A percentile compares a stretch with the other conserved stretches of the same genome.
phyloP scores from a whole-genome alignment of 2,888 invertebrate genomes.

The Nineta flava region DNA sequence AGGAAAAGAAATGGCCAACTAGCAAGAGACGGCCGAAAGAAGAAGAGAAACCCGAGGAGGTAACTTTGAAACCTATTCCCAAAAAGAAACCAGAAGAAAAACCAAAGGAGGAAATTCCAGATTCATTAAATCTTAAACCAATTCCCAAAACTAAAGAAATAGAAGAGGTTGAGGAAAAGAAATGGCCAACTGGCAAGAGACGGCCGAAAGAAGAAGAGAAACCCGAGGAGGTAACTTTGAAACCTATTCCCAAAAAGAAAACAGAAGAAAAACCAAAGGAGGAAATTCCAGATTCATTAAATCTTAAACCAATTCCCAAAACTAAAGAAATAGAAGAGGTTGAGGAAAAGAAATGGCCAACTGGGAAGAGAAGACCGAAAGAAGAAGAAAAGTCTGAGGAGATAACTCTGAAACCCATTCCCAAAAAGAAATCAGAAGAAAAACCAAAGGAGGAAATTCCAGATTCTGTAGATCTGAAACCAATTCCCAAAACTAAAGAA shows the following conservation, averaged over 20 bases:
- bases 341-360: conserved; percentile 16
- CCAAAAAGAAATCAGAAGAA: conserved; percentile 19
- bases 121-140: conserved; percentile 12
- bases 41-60: conserved; percentile 28
- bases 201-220: conserved; percentile 12
- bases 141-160: conserved; percentile 9
- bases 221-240: conserved; percentile 10
- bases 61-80: conserved; percentile 31
- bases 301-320: conserved; percentile 19
- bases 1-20: conserved; percentile 12
- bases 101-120: conserved; percentile 24
- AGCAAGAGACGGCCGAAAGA: conserved; percentile 19
- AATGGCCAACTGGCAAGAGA: conserved; percentile 12
- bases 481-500: conserved; percentile 15
- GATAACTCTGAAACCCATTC: conserved; percentile 14
- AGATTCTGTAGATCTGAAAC: conserved; percentile 13
- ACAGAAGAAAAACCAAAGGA: conserved; percentile 17
- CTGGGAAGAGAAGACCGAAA: conserved; percentile 21
- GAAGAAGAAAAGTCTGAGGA: conserved; percentile 14
- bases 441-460: conserved; percentile 12
- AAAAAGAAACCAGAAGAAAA: conserved; percentile 15
- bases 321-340: conserved; percentile 11
- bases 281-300: conserved; percentile 17
- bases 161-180: conserved; percentile 15
- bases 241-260: conserved; percentile 13